These are phyloP conservation scores for Acanthosepion esculentum DNA, from an alignment of 2,888 invertebrate species.

Conservation along the genomic window DNA sequence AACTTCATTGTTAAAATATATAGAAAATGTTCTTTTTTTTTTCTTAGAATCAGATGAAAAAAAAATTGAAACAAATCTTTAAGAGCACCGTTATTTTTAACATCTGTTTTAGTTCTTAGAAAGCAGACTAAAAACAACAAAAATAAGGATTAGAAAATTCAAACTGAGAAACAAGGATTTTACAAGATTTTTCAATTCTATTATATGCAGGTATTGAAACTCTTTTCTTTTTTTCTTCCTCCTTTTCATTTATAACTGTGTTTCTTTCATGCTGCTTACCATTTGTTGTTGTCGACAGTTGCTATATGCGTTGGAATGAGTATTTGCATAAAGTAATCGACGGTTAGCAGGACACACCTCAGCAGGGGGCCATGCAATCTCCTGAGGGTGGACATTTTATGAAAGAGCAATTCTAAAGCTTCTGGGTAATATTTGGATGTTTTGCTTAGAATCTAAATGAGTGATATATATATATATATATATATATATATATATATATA, in stretches of 20 bases:
- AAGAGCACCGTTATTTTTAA: too few species aligned
- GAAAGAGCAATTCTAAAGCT: slow-evolving; percentile 6
- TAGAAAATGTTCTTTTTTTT: too few species aligned
- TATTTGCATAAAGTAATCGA: slow-evolving; percentile 21
- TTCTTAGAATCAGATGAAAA: too few species aligned
- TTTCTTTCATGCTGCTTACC: not conserved
- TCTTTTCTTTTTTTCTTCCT: too few species aligned
- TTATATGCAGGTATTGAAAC: too few species aligned
- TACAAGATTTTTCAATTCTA: too few species aligned
- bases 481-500: not conserved
- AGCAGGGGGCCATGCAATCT: not conserved
- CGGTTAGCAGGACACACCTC: slow-evolving; percentile 2
- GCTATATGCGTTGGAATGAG: not conserved
- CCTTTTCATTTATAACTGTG: not conserved
- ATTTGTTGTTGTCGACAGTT: not conserved
- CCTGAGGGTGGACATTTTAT: not conserved
- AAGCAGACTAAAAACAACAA: too few species aligned
- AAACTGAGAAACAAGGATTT: too few species aligned
- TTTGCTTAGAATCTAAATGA: not conserved
- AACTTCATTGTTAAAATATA: too few species aligned
- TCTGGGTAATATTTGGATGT: not conserved
- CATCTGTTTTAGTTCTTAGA: too few species aligned
- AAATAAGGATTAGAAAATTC: too few species aligned
- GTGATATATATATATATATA: not conserved
- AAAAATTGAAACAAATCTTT: too few species aligned